Evolutionary conservation across 2,113 vertebrate species (phyloP), one percentile per base, ranked within the genome.

Genomic region (Hoplias malabaricus): DNA sequence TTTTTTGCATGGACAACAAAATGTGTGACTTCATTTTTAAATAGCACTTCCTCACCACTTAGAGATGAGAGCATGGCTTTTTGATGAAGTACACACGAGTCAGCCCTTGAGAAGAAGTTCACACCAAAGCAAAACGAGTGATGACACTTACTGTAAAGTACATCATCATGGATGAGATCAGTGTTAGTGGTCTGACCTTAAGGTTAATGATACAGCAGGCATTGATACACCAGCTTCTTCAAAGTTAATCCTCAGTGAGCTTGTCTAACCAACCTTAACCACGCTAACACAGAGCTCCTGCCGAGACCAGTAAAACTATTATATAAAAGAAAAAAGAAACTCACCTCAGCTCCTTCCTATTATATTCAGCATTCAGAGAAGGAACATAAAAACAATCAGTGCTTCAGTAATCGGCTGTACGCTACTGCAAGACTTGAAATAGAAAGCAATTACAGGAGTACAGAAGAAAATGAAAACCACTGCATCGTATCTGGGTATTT

Each of bases 261-360:
- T 43, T 69, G 61, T 66, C 62, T 11, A 53, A 53, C 48, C 48
- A 23, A 23, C 48, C 48, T 53, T 21, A 27, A 43, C 27, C 38
- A 67, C 7, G 1, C 65, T 7, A 16, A 3, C 40, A 19, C 1
- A 14, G 14, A 43, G 63, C 38, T 14, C 38, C 1, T 5, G 27
- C 29, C 25, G 54, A n/a, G n/a, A 57, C 13, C 12, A 38, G 48
- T 34, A 53, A 27, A 16, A 4, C 21, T 14, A 67, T 11, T n/a
- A 46, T 36, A 66, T 21, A 21, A 59, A 25, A 69, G 23, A 46
- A 40, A 69, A 53, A 34, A 71, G 16, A 5, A 34, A 4, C 61
- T 74, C 43, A 82, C 80, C 72, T 78, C 65, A 65, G 71, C 65
- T 69, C 80, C 53, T 23, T 78, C 71, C 80, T 82, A 42, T 48